These are phyloP conservation scores for Junonia oenone DNA, from an alignment of 2,888 invertebrate species.

Conservation along the genomic window DNA sequence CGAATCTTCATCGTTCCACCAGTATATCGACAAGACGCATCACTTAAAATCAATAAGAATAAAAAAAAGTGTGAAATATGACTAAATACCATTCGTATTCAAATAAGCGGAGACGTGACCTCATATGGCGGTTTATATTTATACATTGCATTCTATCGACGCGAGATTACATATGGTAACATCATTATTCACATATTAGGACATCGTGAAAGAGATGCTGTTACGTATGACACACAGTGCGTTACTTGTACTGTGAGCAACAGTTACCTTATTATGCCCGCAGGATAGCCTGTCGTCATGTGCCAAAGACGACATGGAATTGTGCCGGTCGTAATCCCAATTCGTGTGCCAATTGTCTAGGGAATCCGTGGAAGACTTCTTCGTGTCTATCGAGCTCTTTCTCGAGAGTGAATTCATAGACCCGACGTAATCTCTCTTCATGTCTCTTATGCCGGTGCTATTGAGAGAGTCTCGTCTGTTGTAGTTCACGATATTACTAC, in stretches of 20 bases:
- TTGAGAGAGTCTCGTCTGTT: conserved; percentile 64
- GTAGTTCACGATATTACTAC: conserved; percentile 61
- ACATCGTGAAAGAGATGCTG: conserved; percentile 13
- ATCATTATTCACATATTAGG: not conserved
- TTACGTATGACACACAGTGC: conserved; percentile 12
- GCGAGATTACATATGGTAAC: not conserved
- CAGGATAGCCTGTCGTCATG: conserved; percentile 75
- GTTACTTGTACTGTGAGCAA: conserved; percentile 8
- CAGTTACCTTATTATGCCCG: conserved; percentile 62
- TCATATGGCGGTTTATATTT: conserved; percentile 1
- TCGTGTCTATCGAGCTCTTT: conserved; percentile 73
- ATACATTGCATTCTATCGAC: not conserved
- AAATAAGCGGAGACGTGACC: conserved; percentile 5
- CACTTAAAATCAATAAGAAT: conserved; percentile 5
- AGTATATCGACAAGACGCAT: not conserved
- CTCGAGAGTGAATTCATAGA: conserved; percentile 65
- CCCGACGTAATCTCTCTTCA: conserved; percentile 77
- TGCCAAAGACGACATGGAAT: conserved; percentile 79
- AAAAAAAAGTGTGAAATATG: conserved; percentile 17
- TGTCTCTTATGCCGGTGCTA: conserved; percentile 61
- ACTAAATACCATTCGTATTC: conserved; percentile 1
- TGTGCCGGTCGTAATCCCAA: conserved; percentile 84
- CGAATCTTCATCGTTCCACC: not conserved
- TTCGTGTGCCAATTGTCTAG: conserved; percentile 84
- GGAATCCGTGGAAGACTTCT: conserved; percentile 84